A percentile compares a stretch with the other conserved stretches of the same genome.
Evolutionary conservation across 2,113 vertebrate species (phyloP).

Genomic region (Grammomys dolichurus): DNA sequence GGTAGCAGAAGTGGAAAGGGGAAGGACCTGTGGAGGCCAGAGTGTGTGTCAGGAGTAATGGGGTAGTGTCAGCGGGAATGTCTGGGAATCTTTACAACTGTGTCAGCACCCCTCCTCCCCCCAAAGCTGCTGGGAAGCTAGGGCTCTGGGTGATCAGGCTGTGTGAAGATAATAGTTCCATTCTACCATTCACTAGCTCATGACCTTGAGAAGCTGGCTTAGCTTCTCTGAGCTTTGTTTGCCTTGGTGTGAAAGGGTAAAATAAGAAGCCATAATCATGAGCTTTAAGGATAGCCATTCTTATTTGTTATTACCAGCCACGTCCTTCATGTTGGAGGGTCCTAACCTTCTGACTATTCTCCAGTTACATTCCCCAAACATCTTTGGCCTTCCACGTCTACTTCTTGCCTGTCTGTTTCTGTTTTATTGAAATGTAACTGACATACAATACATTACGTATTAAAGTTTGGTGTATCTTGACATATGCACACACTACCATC

Average conservation of each 20-base stretch:
- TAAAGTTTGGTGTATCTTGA: constrained; percentile 14
- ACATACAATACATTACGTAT: neutral
- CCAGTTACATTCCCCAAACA: neutral
- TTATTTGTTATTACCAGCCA: neutral
- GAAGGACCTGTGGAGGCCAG: neutral
- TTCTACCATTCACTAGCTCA: neutral
- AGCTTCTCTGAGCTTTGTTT: constrained; percentile 3
- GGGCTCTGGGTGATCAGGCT: neutral
- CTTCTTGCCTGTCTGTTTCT: neutral
- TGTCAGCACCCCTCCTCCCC: neutral
- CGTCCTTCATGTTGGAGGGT: neutral
- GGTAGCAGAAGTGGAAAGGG: neutral
- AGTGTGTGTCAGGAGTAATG: neutral
- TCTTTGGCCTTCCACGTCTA: neutral
- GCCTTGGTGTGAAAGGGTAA: neutral
- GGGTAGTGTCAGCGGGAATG: too few relatives aligned
- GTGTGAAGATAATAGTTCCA: neutral
- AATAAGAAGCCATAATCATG: neutral
- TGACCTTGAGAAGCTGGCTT: constrained; percentile 1
- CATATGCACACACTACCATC: neutral
- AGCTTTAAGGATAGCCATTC: neutral
- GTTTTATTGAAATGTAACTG: constrained; percentile 8
- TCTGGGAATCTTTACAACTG: neutral
- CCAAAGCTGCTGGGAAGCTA: neutral
- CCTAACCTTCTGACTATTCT: neutral